Evolutionary conservation across 2,888 invertebrate genomes (phyloP).

Genomic region (Apamea crenata): DNA sequence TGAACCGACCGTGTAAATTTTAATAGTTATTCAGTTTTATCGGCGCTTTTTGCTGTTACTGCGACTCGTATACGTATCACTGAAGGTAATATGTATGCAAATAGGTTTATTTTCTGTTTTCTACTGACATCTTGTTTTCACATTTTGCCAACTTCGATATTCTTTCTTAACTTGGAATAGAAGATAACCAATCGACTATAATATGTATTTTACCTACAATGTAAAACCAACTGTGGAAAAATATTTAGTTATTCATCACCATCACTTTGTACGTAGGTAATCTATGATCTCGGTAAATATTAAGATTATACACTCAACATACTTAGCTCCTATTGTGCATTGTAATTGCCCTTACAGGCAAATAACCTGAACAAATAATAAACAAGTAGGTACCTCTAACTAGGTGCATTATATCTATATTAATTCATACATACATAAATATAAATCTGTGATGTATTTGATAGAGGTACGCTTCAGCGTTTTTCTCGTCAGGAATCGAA

Average conservation of each 20-base stretch:
- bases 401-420: neutral
- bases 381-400: neutral
- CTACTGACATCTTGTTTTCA: conserved; percentile 6
- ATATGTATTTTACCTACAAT: neutral
- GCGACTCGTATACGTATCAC: conserved; percentile 31
- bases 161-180: neutral
- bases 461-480: conserved; percentile 77
- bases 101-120: conserved; percentile 40
- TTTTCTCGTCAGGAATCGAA: conserved; percentile 88
- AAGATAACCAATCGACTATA: neutral
- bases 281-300: conserved; percentile 43
- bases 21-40: conserved; percentile 64
- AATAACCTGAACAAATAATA: conserved; percentile 11
- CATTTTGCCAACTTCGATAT: neutral
- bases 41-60: conserved; percentile 42
- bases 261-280: conserved; percentile 11
- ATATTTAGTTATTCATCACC: conserved; percentile 13
- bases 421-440: conserved; percentile 9
- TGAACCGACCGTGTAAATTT: conserved; percentile 71
- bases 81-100: conserved; percentile 50
- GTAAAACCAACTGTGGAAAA: neutral
- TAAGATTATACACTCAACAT: conserved; percentile 22
- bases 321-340: neutral
- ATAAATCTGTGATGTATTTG: conserved; percentile 74
- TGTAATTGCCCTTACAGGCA: conserved; percentile 7